Evolutionary conservation across 2,113 vertebrate species (phyloP).

Genomic region (Vulpes lagopus): DNA sequence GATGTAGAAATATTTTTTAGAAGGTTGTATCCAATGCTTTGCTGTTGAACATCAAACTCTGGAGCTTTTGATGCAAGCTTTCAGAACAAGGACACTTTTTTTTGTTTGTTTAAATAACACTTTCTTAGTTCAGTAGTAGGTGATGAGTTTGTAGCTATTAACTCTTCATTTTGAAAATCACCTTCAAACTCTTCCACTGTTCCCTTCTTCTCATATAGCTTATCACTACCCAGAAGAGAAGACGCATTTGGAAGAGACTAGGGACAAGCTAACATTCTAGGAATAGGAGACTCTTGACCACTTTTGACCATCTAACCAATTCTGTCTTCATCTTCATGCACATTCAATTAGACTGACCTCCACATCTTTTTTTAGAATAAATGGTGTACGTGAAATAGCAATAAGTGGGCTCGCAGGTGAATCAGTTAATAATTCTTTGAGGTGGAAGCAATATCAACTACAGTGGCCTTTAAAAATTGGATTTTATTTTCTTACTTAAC

Average conservation of each 20-base stretch:
- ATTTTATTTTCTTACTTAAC: not conserved
- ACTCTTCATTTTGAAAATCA: not conserved
- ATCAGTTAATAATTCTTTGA: not conserved
- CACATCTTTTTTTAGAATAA: not conserved
- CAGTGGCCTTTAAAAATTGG: not conserved
- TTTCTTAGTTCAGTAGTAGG: not conserved
- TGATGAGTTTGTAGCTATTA: not conserved
- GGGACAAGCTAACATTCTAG: not conserved
- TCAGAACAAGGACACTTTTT: not conserved
- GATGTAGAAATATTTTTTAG: not conserved
- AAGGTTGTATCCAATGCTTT: not conserved
- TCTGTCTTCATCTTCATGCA: not conserved
- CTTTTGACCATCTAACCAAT: not conserved
- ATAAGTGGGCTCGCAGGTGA: not conserved
- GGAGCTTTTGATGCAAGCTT: not conserved
- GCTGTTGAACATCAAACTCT: not conserved
- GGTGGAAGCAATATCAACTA: not conserved
- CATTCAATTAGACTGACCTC: no score
- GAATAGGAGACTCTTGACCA: not conserved
- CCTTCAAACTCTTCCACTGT: not conserved
- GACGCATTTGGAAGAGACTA: not conserved
- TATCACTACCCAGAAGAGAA: not conserved
- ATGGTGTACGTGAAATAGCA: no score
- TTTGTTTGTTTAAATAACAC: not conserved
- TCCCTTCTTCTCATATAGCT: not conserved